phyloP scores from a whole-genome alignment of 2,888 invertebrate species.

The Bombyx huttoni region DNA sequence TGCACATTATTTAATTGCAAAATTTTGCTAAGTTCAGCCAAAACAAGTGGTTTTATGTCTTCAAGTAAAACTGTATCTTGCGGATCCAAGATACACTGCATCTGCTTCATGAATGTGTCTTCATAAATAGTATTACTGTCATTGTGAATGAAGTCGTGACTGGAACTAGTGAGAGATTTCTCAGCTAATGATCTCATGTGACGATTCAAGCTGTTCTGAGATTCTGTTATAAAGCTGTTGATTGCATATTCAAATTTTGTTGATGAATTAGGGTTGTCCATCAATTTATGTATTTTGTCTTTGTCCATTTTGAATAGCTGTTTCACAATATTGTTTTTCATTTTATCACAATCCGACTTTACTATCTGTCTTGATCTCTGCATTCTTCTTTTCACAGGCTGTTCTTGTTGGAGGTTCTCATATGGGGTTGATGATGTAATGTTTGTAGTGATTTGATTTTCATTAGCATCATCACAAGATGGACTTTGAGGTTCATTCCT shows the following conservation, averaged over 20 bases:
- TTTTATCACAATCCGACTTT: slow-evolving; percentile 50
- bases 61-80: slow-evolving; percentile 69
- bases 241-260: slow-evolving; percentile 67
- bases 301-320: slow-evolving; percentile 67
- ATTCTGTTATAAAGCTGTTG: slow-evolving; percentile 61
- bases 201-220: slow-evolving; percentile 58
- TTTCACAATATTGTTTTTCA: slow-evolving; percentile 62
- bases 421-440: not conserved
- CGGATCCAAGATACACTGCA: slow-evolving; percentile 73
- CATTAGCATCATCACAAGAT: slow-evolving; percentile 10
- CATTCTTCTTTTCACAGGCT: slow-evolving; percentile 30
- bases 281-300: slow-evolving; percentile 57
- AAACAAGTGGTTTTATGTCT: slow-evolving; percentile 72
- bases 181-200: slow-evolving; percentile 60
- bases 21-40: slow-evolving; percentile 72
- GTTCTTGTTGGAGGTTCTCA: slow-evolving; percentile 22
- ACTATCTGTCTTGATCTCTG: slow-evolving; percentile 29
- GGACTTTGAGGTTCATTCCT: slow-evolving; percentile 36
- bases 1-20: slow-evolving; percentile 56
- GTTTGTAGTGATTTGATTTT: not conserved
- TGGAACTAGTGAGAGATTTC: slow-evolving; percentile 48
- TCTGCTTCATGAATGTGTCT: slow-evolving; percentile 82
- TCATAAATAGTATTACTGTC: slow-evolving; percentile 78
- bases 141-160: slow-evolving; percentile 68
- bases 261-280: slow-evolving; percentile 64